Conservation (phyloP, 2,888 invertebrate species). For the Parelbella ahira region DNA sequence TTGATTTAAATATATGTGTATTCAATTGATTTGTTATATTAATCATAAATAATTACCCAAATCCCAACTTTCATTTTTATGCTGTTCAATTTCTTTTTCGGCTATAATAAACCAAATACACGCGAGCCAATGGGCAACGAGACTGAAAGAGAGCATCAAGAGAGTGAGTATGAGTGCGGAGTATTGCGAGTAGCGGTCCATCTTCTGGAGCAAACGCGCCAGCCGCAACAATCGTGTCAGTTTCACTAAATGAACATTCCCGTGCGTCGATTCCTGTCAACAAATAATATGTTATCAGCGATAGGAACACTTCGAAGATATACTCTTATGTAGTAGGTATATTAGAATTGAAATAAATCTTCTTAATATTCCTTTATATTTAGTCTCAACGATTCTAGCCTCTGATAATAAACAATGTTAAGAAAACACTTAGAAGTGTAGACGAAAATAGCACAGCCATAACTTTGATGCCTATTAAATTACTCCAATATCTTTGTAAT, state of each 20-base stretch:
- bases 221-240: conserved; percentile 93
- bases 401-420: too few species aligned
- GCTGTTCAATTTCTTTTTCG: conserved; percentile 91
- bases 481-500: too few species aligned
- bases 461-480: too few species aligned
- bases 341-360: too few species aligned
- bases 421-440: too few species aligned
- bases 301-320: too few species aligned
- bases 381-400: too few species aligned
- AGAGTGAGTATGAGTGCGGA: conserved; percentile 96
- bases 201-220: conserved; percentile 95
- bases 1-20: too few species aligned
- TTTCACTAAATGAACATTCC: conserved; percentile 95
- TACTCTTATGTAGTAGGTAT: too few species aligned
- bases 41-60: too few species aligned
- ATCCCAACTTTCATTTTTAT: conserved; percentile 86
- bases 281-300: conserved; percentile 1
- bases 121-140: conserved; percentile 97
- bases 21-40: too few species aligned
- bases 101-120: conserved; percentile 99
- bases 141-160: conserved; percentile 95
- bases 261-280: conserved; percentile 58
- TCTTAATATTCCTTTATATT: not conserved
- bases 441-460: too few species aligned
- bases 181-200: conserved; percentile 98